Evolutionary conservation across 2,888 invertebrate genomes (phyloP).

Genomic region (Protodeltote pygarga): DNA sequence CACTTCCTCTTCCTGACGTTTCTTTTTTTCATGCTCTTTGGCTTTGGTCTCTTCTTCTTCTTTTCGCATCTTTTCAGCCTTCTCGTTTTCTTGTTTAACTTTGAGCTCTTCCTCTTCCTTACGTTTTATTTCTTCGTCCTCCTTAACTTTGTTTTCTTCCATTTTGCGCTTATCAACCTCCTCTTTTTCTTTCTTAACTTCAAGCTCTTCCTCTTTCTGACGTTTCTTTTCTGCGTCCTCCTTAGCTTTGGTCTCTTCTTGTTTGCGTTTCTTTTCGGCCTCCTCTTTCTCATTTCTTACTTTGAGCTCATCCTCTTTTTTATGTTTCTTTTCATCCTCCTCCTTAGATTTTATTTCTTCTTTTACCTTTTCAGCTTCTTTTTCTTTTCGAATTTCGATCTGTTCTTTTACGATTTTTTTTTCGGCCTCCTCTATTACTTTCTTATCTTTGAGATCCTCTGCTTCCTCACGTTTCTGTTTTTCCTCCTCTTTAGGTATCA

Average conservation of each 20-base stretch:
- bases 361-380: background rate
- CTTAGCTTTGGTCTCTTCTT: too few relatives aligned
- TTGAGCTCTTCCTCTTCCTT: too few relatives aligned
- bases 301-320: conserved; percentile 6
- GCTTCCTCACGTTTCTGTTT: background rate
- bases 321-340: conserved; percentile 3
- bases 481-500: background rate
- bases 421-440: conserved; percentile 14
- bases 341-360: background rate
- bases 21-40: conserved; percentile 5
- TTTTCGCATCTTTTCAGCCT: background rate
- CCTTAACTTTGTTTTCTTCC: conserved; percentile 18
- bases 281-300: conserved; percentile 17
- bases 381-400: conserved; percentile 1
- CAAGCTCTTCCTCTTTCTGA: conserved; percentile 18
- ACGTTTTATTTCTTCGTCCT: too few relatives aligned
- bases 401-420: conserved; percentile 8
- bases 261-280: conserved; percentile 19
- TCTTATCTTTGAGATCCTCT: background rate
- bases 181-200: conserved; percentile 26
- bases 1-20: background rate
- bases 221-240: conserved; percentile 24
- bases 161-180: conserved; percentile 16
- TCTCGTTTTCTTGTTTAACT: too few relatives aligned
- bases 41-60: background rate